phyloP scores from a whole-genome alignment of 2,113 vertebrate species.

The Grus americana region DNA sequence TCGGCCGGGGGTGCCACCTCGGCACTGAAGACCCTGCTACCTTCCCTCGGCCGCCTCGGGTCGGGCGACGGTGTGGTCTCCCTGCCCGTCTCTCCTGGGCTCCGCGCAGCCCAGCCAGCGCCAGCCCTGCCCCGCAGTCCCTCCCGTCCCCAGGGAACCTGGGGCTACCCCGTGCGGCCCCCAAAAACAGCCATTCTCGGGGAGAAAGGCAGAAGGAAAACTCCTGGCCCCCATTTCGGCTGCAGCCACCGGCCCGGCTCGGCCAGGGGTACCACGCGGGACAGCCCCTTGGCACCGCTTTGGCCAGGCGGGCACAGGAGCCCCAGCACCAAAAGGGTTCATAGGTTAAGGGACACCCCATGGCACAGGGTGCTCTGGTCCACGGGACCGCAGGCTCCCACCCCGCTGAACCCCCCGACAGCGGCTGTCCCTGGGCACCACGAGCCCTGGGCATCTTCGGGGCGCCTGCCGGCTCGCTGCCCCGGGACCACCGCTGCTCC shows the following conservation, averaged over 20 bases:
- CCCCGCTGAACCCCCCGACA: fast-evolving
- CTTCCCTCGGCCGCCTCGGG: fast-evolving
- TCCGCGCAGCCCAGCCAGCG: not conserved
- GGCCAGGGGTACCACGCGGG: not conserved
- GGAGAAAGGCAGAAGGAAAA: not conserved
- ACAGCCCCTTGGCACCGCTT: not conserved
- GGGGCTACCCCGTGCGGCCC: not conserved
- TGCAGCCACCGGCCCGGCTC: not conserved
- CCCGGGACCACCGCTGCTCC: fast-evolving
- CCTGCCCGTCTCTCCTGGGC: not conserved
- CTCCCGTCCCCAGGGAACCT: not conserved
- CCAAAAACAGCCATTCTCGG: not conserved
- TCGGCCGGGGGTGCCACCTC: not conserved
- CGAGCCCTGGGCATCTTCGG: not conserved
- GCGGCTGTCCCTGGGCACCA: not conserved
- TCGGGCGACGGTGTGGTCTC: fast-evolving
- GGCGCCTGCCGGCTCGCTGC: not conserved
- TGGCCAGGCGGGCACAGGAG: not conserved
- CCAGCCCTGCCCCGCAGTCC: not conserved
- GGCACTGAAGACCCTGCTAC: fast-evolving
- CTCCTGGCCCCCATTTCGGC: not conserved
- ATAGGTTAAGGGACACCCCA: not conserved
- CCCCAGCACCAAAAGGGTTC: not conserved
- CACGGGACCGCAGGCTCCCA: not conserved
- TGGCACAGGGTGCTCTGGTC: not conserved